These are phyloP conservation scores for Galleria mellonella DNA, from an alignment of 1,140 invertebrate species.

Conservation along the genomic window DNA sequence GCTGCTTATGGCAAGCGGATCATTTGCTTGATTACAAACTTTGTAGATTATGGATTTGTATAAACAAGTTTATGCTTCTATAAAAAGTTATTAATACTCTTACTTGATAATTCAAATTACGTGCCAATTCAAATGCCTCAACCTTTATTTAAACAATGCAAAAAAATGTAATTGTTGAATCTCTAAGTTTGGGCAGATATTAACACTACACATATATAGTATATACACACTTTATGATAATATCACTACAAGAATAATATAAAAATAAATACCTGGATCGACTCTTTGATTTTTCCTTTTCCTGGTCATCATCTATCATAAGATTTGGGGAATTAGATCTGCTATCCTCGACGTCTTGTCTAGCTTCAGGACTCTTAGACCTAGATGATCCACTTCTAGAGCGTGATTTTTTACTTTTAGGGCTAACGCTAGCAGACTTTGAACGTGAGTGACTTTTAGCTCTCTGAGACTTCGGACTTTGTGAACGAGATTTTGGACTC, in stretches of 20 bases:
- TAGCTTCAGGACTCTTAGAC: conserved; percentile 57
- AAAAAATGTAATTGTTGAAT: too few relatives aligned
- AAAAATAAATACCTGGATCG: conserved; percentile 42
- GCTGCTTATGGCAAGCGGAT: too few relatives aligned
- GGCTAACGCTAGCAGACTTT: conserved; percentile 46
- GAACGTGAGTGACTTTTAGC: conserved; percentile 45
- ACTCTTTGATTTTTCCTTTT: conserved; percentile 49
- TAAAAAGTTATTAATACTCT: too few relatives aligned
- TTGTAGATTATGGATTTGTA: too few relatives aligned
- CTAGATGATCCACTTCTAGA: conserved; percentile 54
- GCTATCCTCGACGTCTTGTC: conserved; percentile 59
- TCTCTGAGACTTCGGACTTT: conserved; percentile 46
- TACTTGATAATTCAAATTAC: too few relatives aligned
- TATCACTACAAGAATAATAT: neutral
- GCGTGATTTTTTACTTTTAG: conserved; percentile 49
- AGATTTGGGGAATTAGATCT: conserved; percentile 75
- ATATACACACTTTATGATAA: too few relatives aligned
- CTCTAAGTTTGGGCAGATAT: too few relatives aligned
- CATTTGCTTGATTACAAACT: too few relatives aligned
- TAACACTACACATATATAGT: too few relatives aligned
- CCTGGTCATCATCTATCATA: conserved; percentile 72
- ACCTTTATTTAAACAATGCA: too few relatives aligned
- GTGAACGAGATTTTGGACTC: conserved; percentile 59
- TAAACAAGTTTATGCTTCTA: too few relatives aligned
- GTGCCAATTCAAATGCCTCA: too few relatives aligned